These are phyloP conservation scores for Dichetophora obliterata DNA, from an alignment of 2,888 invertebrate species.

Conservation along the genomic window DNA sequence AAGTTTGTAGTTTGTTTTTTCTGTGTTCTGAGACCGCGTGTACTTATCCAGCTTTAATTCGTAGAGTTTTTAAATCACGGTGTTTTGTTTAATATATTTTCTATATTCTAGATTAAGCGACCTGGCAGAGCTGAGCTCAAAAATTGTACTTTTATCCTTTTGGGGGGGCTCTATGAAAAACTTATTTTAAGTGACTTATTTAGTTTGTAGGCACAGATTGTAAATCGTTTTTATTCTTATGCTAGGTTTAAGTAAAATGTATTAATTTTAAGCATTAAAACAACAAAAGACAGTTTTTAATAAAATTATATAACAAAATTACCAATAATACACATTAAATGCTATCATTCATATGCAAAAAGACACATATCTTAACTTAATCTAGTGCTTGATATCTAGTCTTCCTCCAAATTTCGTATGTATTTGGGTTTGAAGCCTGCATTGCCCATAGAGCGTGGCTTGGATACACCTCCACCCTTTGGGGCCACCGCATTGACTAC, in stretches of 20 bases:
- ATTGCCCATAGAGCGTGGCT: too few relatives aligned
- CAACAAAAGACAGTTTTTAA: not conserved
- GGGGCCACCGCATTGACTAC: too few relatives aligned
- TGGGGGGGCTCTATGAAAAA: not conserved
- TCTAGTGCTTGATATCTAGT: not conserved
- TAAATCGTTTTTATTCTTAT: not conserved
- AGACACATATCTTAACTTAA: too few relatives aligned
- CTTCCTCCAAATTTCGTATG: not conserved
- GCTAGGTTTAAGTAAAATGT: not conserved
- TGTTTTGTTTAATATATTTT: conserved; percentile 4
- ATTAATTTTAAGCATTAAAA: not conserved
- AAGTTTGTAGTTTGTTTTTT: not conserved
- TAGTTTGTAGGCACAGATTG: not conserved
- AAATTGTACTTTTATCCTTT: not conserved
- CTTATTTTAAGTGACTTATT: not conserved
- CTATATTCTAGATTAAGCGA: not conserved
- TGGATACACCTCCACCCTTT: not conserved
- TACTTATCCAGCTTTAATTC: conserved; percentile 24
- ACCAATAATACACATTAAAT: too few relatives aligned
- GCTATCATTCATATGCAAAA: too few relatives aligned
- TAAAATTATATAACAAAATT: not conserved
- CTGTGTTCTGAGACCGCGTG: not conserved
- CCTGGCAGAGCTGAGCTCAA: conserved; percentile 40
- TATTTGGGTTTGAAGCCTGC: not conserved
- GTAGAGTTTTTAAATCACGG: not conserved